Base-by-base conservation (phyloP, 1,140 invertebrate genomes). In the Drosophila setifemur region DNA sequence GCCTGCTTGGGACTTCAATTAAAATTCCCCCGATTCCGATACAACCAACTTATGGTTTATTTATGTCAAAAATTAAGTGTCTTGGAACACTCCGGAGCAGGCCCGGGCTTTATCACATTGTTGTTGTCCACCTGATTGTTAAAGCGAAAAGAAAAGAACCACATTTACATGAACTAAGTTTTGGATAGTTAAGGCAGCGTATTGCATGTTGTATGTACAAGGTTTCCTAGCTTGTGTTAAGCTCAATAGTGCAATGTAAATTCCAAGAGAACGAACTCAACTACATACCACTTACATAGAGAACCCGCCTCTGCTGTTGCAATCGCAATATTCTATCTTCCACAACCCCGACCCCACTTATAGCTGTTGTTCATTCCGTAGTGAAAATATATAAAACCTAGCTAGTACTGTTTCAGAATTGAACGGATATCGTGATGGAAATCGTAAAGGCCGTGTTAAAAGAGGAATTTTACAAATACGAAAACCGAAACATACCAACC, bases 321-420 rank as follows among this genome's bases (percentile, higher is more conserved):
- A 72, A 44, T 33, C 14, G 55, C 50, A 61, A 39, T 50, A 55
- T 60, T 54, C 55, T 50, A 50, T 61, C 70, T 71, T 74, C 33
- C 25, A 67, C 11, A n/a, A n/a, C n/a, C n/a, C n/a, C n/a, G n/a
- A n/a, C 58, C 52, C 26, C 44, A 43, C 28, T 53, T 61, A 47
- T 83, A 79, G 72, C 31, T 85, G 79, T 79, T 85, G 69, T 82
- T 76, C 71, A 79, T 79, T 85, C 79, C 79, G 54, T 63, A 78
- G 54, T 37, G 18, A 29, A 81, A 53, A 44, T 50, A 33, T 25
- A 50, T 28, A 60, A 54, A 57, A 29, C 19, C 18, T 63, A 73
- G 78, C 33, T 82, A 76, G 73, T 76, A 69, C 23, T 43, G 48
- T 64, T 77, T 40, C n/a, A 44, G 33, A 66, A 40, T 47, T 78